phyloP scores from a whole-genome alignment of 2,797 vertebrate species.

The Taeniopygia guttata region DNA sequence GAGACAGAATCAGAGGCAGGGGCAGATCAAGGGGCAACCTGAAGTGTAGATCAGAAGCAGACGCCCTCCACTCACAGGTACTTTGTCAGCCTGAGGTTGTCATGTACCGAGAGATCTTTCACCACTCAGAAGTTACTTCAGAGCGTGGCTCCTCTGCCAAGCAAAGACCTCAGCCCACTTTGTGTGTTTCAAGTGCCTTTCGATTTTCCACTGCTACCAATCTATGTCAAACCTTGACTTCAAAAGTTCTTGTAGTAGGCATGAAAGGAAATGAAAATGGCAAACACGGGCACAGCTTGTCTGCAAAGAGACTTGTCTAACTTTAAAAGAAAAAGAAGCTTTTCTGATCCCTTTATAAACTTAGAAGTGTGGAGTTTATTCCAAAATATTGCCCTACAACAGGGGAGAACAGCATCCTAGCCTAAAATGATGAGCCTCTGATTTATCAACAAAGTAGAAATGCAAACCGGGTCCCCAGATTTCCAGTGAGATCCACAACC shows the following conservation, averaged over 20 bases:
- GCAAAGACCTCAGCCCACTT: background rate
- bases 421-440: background rate
- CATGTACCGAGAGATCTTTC: background rate
- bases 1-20: background rate
- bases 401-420: background rate
- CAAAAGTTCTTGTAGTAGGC: background rate
- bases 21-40: background rate
- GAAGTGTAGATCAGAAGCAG: background rate
- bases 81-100: background rate
- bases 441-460: background rate
- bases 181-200: background rate
- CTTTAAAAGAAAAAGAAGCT: background rate
- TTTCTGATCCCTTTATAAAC: background rate
- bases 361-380: background rate
- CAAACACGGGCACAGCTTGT: background rate
- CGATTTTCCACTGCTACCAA: background rate
- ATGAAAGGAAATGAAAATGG: background rate
- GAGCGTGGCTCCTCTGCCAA: background rate
- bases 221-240: background rate
- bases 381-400: background rate
- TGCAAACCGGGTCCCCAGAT: fast-evolving
- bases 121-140: background rate
- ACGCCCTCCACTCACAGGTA: background rate
- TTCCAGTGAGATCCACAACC: background rate
- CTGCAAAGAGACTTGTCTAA: background rate